Conservation (phyloP, 2,888 invertebrate genomes). For the Papilio demoleus region DNA sequence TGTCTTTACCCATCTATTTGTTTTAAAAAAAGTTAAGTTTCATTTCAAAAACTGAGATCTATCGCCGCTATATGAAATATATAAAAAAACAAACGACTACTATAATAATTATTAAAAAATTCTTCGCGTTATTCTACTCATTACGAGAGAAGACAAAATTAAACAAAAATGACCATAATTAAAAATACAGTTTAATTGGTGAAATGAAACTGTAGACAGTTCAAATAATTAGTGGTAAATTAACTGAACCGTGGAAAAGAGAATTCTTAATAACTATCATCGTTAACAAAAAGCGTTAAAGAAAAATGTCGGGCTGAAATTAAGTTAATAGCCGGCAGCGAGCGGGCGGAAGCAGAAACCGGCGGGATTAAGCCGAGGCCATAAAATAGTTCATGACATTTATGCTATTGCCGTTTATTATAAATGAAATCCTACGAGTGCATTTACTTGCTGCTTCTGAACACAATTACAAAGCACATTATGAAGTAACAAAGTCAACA, state of each 20-base stretch:
- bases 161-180: not conserved
- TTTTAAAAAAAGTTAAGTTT: too few species aligned
- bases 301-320: slow-evolving; percentile 69
- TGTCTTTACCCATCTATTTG: too few species aligned
- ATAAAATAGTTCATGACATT: slow-evolving; percentile 49
- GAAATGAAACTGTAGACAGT: slow-evolving; percentile 38
- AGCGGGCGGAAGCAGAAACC: slow-evolving; percentile 61
- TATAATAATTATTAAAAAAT: slow-evolving; percentile 7
- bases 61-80: not conserved
- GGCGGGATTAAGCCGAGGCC: slow-evolving; percentile 54
- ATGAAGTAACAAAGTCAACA: not conserved
- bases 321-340: slow-evolving; percentile 70
- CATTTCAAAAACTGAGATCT: too few species aligned
- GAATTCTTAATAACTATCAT: slow-evolving; percentile 50
- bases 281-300: slow-evolving; percentile 62
- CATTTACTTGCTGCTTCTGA: slow-evolving; percentile 44
- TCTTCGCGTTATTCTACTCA: not conserved
- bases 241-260: slow-evolving; percentile 55
- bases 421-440: slow-evolving; percentile 44
- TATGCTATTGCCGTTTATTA: slow-evolving; percentile 26
- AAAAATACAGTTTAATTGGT: slow-evolving; percentile 25
- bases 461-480: slow-evolving; percentile 11
- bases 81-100: not conserved
- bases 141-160: not conserved
- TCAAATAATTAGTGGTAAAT: slow-evolving; percentile 42